These are phyloP conservation scores for Zaprionus lachaisei DNA, from an alignment of 1,140 invertebrate genomes.

Conservation along the genomic window DNA sequence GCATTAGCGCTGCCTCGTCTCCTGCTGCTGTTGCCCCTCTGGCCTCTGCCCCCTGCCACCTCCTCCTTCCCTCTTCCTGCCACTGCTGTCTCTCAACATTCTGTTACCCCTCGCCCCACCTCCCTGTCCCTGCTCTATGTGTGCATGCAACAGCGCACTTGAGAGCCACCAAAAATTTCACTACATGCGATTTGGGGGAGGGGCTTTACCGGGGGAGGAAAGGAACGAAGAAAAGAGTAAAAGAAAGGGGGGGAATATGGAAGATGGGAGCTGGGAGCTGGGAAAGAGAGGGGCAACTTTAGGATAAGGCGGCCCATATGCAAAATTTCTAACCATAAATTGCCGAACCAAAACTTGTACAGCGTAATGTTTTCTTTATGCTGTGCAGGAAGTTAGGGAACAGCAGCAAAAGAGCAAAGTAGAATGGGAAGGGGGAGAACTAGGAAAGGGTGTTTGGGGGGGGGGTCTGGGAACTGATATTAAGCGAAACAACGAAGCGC, in stretches of 20 bases:
- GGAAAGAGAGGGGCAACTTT: background rate
- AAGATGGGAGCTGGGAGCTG: too few relatives aligned
- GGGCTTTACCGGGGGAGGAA: background rate
- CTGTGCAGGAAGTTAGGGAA: background rate
- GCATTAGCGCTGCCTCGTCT: constrained; percentile 57
- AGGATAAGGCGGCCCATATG: constrained; percentile 55
- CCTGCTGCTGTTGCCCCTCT: background rate
- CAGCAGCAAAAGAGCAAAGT: too few relatives aligned
- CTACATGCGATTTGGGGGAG: background rate
- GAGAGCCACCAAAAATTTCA: constrained; percentile 67
- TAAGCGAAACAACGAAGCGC: constrained; percentile 44
- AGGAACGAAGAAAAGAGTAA: background rate
- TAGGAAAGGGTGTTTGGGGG: too few relatives aligned
- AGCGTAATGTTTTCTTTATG: constrained; percentile 34
- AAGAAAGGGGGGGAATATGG: background rate
- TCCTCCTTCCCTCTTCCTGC: background rate
- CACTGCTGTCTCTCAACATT: background rate
- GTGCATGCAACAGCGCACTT: constrained; percentile 46
- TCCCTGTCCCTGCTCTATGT: background rate
- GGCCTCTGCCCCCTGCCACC: background rate
- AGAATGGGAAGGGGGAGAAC: background rate
- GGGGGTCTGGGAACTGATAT: constrained; percentile 18
- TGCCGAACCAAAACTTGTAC: constrained; percentile 70
- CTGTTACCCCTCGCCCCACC: background rate
- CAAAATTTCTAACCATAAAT: constrained; percentile 78